Conservation (phyloP, 2,797 vertebrate genomes). For the Dryobates pubescens region DNA sequence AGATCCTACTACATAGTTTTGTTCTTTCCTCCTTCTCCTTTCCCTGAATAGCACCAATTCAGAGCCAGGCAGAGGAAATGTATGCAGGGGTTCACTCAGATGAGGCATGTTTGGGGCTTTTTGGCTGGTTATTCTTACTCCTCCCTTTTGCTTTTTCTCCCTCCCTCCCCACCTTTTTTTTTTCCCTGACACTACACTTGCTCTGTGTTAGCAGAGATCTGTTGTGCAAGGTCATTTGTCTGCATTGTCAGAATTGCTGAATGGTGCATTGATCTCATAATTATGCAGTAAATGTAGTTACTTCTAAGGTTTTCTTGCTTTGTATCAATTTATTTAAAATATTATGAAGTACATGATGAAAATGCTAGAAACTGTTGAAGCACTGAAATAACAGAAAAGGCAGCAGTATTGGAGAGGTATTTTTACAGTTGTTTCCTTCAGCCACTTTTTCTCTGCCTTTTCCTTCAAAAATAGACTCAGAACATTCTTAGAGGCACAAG, state of each 20-base stretch:
- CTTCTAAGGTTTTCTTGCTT: slow-evolving; percentile 17
- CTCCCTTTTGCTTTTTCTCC: background rate
- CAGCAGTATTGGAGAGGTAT: background rate
- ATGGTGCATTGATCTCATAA: slow-evolving; percentile 12
- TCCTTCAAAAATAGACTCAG: background rate
- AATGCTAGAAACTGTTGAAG: background rate
- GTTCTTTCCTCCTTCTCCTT: background rate
- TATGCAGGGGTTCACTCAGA: background rate
- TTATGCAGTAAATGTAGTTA: slow-evolving; percentile 31
- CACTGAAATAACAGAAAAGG: background rate
- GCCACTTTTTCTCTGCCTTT: background rate
- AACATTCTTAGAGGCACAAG: background rate
- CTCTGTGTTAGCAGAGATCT: background rate
- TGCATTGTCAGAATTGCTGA: slow-evolving; percentile 5
- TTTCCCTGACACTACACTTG: background rate
- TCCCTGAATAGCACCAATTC: background rate
- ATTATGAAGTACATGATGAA: background rate
- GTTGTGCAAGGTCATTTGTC: background rate
- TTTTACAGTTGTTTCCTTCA: slow-evolving; percentile 1
- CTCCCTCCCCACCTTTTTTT: background rate
- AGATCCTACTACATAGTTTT: background rate
- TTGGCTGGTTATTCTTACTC: background rate
- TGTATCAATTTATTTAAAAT: slow-evolving; percentile 37
- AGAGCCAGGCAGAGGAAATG: background rate
- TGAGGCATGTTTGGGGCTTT: background rate